phyloP scores from a whole-genome alignment of 92 coral and sea anemone species.

The Zoanthus solanderi region DNA sequence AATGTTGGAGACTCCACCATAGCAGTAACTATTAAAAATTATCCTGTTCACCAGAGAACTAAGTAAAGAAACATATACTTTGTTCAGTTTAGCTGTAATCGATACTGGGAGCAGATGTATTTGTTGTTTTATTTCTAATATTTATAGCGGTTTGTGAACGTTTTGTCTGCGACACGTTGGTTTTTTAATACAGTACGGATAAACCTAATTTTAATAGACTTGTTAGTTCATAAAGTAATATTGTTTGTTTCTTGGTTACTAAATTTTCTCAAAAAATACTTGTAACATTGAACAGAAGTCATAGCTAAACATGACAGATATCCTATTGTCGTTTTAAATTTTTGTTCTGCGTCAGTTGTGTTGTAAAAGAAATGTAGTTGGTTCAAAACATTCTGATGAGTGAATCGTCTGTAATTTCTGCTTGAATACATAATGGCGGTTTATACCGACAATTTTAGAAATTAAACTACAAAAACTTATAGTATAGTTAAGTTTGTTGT shows the following conservation, averaged over 20 bases:
- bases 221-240: background rate
- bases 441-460: background rate
- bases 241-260: background rate
- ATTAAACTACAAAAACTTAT: background rate
- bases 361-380: background rate
- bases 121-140: background rate
- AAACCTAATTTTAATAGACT: background rate
- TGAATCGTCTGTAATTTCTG: background rate
- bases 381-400: background rate
- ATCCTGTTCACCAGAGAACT: background rate
- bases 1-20: slow-evolving; percentile 77
- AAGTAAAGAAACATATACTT: background rate
- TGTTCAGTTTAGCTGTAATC: background rate
- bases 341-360: background rate
- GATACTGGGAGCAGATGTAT: background rate
- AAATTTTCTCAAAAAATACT: background rate
- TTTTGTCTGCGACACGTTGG: background rate
- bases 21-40: background rate
- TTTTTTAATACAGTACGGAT: background rate
- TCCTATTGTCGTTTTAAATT: background rate
- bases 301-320: background rate
- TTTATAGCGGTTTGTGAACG: background rate
- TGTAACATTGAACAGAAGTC: background rate
- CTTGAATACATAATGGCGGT: background rate
- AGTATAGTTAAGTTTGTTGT: background rate